Base-by-base conservation (phyloP, 2,888 invertebrate species). In the Cacoxenus indagator region DNA sequence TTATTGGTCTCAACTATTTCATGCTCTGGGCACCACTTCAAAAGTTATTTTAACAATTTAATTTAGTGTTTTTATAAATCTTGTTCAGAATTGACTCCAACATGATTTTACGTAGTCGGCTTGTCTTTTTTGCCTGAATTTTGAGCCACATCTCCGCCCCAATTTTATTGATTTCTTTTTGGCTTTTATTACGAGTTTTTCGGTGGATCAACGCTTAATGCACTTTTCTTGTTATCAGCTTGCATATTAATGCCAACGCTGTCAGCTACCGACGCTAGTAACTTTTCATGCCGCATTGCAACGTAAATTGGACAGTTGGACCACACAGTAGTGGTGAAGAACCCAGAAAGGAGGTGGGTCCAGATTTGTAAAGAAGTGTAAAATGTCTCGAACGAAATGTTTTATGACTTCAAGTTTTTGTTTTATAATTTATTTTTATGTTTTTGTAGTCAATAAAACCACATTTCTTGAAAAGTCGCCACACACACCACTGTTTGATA, bases 211-310 rank as follows among this genome's bases (percentile, higher is more conserved):
- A 37, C 9, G 64, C 69, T 74, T 82, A 80, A 80, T 80, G 80
- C 77, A 80, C 77, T 80, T 80, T 74, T 70, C 80, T 74, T 80
- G 82, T 80, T 72, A 77, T 73, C 72, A 70, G 68, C 73, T 75
- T 78, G 82, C 81, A 82, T 80, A 71, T 78, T 65, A 78, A 76
- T 78, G 67, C 51, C 19, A 17, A 22, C 61, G 22, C 22, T 9
- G 75, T 69, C 64, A 69, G 69, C 65, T 64, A 67, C 61, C 45
- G 17, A 31, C 45, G 61, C 4, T 43, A 22, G 37, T 43, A 2
- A 43, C 45, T 45, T 27, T 4, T 43, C 17, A 11, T 62, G 37
- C n/a, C n/a, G 37, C 37, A 37, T 4, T 14, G 37, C 37, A 37
- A 14, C 61, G 22, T 1, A 11, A 19, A 22, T n/a, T 51, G 51